Evolutionary conservation across 2,113 vertebrate species (phyloP).

Genomic region (Trichechus manatus): DNA sequence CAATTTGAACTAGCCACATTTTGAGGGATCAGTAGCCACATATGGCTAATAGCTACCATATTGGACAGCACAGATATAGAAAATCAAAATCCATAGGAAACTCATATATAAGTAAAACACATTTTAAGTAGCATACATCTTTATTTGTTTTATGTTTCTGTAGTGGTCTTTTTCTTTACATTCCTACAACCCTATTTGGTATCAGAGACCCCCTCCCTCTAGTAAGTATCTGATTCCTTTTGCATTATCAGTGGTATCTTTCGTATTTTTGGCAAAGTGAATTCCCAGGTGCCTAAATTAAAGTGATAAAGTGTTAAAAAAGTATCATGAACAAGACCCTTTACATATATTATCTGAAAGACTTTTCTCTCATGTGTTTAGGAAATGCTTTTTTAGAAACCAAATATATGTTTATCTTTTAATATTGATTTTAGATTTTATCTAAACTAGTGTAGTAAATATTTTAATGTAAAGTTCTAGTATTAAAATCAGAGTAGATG

Average conservation of each 20-base stretch:
- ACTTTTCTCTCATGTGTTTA: not conserved
- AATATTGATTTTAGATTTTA: conserved; percentile 42
- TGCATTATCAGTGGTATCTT: conserved; percentile 33
- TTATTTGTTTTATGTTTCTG: not conserved
- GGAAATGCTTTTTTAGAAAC: conserved; percentile 37
- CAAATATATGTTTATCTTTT: not conserved
- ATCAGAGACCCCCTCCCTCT: not conserved
- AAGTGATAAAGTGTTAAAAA: conserved; percentile 34
- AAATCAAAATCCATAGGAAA: not conserved
- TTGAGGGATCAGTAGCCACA: not conserved
- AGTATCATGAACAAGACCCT: not conserved
- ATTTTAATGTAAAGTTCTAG: conserved; percentile 55
- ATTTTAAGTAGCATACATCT: not conserved
- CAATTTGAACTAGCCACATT: not conserved
- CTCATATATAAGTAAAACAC: not conserved
- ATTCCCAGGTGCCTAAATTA: conserved; percentile 29
- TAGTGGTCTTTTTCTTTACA: not conserved
- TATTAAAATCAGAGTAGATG: conserved; percentile 50
- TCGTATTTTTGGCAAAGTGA: conserved; percentile 16
- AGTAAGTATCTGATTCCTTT: not conserved
- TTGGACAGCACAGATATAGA: not conserved
- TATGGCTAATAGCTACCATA: not conserved
- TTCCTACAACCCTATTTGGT: not conserved
- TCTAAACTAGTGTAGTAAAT: conserved; percentile 40
- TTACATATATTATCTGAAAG: conserved; percentile 2